Percentiles rank a stretch among this genome's conserved stretches.
Evolutionary conservation across 2,797 vertebrate genomes (phyloP).

Genomic region (Gobio occitaniae): DNA sequence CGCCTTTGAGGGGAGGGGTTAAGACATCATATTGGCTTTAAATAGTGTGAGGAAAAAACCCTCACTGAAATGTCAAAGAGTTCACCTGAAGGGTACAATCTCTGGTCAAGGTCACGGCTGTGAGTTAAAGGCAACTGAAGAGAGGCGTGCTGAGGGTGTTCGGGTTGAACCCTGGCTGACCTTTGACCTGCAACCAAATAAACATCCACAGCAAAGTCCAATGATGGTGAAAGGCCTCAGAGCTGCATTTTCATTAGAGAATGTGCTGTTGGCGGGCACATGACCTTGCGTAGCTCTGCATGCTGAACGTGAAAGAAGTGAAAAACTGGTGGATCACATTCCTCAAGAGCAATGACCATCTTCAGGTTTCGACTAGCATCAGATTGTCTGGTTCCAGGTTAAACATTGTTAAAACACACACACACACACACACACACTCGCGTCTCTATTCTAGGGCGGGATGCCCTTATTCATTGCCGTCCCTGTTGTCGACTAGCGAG

Average conservation of each 20-base stretch:
- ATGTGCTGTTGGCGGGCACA: constrained; percentile 10
- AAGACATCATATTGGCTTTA: constrained; percentile 75
- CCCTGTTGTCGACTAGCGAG: constrained; percentile 89
- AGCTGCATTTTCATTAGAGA: constrained; percentile 66
- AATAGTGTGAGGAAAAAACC: constrained; percentile 39
- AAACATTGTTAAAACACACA: constrained; percentile 42
- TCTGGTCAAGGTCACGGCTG: constrained; percentile 76
- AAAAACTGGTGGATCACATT: constrained; percentile 18
- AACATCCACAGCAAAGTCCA: constrained; percentile 40
- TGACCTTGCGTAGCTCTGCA: constrained; percentile 35
- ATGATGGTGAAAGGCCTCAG: constrained; percentile 72
- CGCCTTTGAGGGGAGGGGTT: constrained; percentile 48
- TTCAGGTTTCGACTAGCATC: constrained; percentile 37
- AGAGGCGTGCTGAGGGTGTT: constrained; percentile 70
- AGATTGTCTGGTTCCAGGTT: constrained; percentile 56
- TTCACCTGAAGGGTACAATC: constrained; percentile 61
- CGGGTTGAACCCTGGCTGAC: constrained; percentile 60
- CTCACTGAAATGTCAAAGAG: constrained; percentile 34
- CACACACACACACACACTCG: constrained; percentile 25
- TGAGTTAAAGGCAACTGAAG: constrained; percentile 86
- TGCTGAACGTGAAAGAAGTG: constrained; percentile 1
- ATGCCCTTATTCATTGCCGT: constrained; percentile 87
- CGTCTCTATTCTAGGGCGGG: background rate
- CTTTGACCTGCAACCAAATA: constrained; percentile 60
- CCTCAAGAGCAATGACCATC: constrained; percentile 10